Percentiles rank a stretch among this genome's conserved stretches.
Conservation (phyloP, 2,888 invertebrate species). For the Synergus umbraculus region DNA sequence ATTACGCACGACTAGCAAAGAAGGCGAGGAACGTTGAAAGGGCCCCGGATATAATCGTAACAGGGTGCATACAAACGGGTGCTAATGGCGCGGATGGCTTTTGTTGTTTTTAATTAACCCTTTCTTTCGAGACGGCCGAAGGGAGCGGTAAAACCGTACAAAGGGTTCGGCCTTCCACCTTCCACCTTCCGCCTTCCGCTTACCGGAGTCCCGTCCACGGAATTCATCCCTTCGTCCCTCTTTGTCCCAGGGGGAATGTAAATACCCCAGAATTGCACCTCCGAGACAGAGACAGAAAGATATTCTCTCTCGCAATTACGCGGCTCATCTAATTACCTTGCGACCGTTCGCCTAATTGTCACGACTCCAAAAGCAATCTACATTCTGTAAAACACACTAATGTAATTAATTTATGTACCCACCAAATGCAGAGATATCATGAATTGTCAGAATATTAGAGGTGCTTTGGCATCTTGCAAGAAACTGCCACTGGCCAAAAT, state of each 20-base stretch:
- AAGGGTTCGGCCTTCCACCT: constrained; percentile 32
- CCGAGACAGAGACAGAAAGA: constrained; percentile 67
- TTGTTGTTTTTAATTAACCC: constrained; percentile 78
- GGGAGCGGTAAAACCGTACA: constrained; percentile 66
- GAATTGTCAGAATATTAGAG: background rate
- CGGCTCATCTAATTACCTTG: constrained; percentile 75
- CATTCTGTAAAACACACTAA: constrained; percentile 6
- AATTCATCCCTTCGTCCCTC: constrained; percentile 48
- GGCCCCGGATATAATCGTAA: constrained; percentile 72
- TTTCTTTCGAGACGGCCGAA: constrained; percentile 74
- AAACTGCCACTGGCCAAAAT: no score
- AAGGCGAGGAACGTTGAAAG: constrained; percentile 50
- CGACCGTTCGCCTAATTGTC: constrained; percentile 65
- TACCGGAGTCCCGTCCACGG: constrained; percentile 53
- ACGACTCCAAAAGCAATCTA: constrained; percentile 42
- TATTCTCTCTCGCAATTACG: constrained; percentile 69
- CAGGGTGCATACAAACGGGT: constrained; percentile 77
- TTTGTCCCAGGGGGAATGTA: constrained; percentile 74
- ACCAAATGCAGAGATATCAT: background rate
- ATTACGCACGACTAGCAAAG: constrained; percentile 40
- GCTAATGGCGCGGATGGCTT: constrained; percentile 77
- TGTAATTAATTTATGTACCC: background rate
- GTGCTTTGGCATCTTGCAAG: background rate
- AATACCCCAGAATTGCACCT: constrained; percentile 76
- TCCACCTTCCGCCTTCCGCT: constrained; percentile 39